phyloP scores from a whole-genome alignment of 2,888 invertebrate genomes.

The Myathropa florea region DNA sequence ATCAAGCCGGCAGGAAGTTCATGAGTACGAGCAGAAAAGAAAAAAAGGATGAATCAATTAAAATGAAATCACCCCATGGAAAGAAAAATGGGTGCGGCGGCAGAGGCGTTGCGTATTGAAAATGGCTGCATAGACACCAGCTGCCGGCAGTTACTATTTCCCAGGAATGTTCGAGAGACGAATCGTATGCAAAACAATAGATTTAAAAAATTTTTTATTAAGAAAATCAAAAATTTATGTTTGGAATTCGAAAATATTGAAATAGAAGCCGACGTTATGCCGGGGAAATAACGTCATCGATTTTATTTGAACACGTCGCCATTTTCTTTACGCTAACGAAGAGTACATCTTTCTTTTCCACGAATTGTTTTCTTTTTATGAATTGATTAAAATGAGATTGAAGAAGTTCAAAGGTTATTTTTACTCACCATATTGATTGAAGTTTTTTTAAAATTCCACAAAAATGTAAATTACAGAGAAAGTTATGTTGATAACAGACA shows the following conservation, averaged over 20 bases:
- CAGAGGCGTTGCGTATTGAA: neutral
- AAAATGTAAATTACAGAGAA: slow-evolving; percentile 74
- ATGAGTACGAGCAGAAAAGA: no score
- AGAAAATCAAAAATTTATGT: neutral
- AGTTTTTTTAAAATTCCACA: slow-evolving; percentile 53
- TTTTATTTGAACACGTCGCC: slow-evolving; percentile 45
- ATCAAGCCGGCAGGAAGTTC: slow-evolving; percentile 27
- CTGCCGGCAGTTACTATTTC: slow-evolving; percentile 21
- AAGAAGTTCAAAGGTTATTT: neutral
- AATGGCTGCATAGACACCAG: neutral
- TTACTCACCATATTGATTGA: slow-evolving; percentile 61
- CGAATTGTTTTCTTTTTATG: neutral
- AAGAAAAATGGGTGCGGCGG: slow-evolving; percentile 36
- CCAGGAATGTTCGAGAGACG: neutral
- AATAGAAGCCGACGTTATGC: slow-evolving; percentile 4
- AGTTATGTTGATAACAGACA: slow-evolving; percentile 75
- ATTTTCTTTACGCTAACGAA: slow-evolving; percentile 9
- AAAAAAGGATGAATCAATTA: neutral
- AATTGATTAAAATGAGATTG: neutral
- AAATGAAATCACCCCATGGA: slow-evolving; percentile 29
- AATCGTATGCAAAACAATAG: neutral
- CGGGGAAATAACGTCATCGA: slow-evolving; percentile 44
- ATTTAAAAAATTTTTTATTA: neutral
- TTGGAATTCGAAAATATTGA: neutral
- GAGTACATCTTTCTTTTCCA: neutral